Evolutionary conservation across 23 tunicate genomes (phyloP), one percentile per base, ranked within the genome.

Genomic region (Styela clava): DNA sequence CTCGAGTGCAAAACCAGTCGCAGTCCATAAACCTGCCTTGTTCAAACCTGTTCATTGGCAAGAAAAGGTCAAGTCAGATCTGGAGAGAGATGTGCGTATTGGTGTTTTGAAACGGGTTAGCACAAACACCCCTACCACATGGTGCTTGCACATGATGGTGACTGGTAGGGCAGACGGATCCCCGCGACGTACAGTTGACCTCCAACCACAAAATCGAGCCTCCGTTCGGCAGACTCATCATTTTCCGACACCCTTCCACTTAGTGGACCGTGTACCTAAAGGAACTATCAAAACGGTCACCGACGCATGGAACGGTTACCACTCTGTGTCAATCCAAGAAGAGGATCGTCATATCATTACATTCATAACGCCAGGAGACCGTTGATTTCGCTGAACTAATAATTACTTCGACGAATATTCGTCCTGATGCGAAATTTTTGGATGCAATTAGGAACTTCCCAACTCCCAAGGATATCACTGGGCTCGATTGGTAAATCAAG

Each of bases 261-360:
- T 62, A 2, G 73, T 73, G 2, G 71, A 52, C 23, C 61, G 81
- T 16, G 23, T 84, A 22, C 87, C 82, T 2, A 30, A 35, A 62
- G 74, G 28, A 12, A 84, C 87, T 31, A 62, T 28, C 67, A 74
- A 63, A 56, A 62, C 82, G 32, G 83, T 76, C 7, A 74, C 73
- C 16, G 82, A 84, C 61, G 82, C 73, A 2, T 76, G 73, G 81
- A 84, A 79, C 68, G 88, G 88, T 37, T 85, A 85, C 22, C 83
- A 79, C 52, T 33, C 73, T 26, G 88, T 85, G 25, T 78, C 88
- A 34, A 34, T 85, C 3, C 77, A 78, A 77, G 68, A 44, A 20
- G 37, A 24, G 74, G 36, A 83, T 69, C 69, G 56, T 44, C 84
- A 73, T 35, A 5, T 74, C 26, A 83, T 56, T 20, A 76, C 87